Percentiles rank a stretch among this genome's conserved stretches.
These are phyloP conservation scores for Hipposideros armiger DNA, from an alignment of 2,113 vertebrate genomes.

Conservation along the genomic window DNA sequence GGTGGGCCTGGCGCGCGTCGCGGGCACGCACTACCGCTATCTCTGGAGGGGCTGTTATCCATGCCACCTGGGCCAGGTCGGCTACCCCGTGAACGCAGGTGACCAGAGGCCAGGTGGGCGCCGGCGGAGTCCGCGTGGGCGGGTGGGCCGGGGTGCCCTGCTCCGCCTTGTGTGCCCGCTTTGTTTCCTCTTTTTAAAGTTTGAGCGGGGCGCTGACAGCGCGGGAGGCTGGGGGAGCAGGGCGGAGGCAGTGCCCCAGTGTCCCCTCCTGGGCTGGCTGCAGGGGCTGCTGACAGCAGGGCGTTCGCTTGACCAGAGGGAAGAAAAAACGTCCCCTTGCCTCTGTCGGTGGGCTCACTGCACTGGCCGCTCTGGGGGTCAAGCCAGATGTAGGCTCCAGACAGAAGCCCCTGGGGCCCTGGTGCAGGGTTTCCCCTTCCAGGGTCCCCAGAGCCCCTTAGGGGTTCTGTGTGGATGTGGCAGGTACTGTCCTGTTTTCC, in stretches of 20 bases:
- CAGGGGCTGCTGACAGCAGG: background rate
- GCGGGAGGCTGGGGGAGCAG: background rate
- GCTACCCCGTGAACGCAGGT: constrained; percentile 79
- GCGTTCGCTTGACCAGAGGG: background rate
- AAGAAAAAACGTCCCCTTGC: background rate
- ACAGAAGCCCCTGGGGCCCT: background rate
- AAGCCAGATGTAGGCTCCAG: too few relatives aligned
- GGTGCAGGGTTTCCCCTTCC: background rate
- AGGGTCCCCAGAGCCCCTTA: background rate
- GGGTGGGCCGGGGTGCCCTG: background rate
- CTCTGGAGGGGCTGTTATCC: constrained; percentile 92
- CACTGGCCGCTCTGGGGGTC: background rate
- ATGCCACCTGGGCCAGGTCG: constrained; percentile 87
- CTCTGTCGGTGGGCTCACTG: background rate
- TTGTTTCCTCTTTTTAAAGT: constrained; percentile 41
- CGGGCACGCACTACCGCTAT: constrained; percentile 86
- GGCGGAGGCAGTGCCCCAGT: background rate
- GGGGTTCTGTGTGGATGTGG: background rate
- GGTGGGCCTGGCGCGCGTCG: constrained; percentile 76
- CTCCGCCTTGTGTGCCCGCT: background rate
- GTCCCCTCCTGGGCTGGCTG: background rate
- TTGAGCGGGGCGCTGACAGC: background rate
- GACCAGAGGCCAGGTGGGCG: constrained; percentile 88
- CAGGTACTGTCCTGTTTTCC: background rate
- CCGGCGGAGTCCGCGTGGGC: background rate